phyloP scores from a whole-genome alignment of 2,113 vertebrate genomes.

The Spizaetus ornatus region DNA sequence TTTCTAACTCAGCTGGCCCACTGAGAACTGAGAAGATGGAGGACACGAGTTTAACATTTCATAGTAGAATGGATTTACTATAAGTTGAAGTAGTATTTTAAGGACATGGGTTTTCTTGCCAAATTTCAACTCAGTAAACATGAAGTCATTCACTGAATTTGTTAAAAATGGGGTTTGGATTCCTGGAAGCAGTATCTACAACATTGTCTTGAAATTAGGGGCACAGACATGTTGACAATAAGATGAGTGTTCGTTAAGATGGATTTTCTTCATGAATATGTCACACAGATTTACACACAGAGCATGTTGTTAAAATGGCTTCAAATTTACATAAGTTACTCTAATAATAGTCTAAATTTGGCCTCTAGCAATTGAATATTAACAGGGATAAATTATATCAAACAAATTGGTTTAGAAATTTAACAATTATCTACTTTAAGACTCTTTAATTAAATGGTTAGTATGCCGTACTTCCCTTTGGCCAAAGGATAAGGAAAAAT shows the following conservation, averaged over 20 bases:
- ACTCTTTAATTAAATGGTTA: neutral
- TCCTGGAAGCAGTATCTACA: neutral
- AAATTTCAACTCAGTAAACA: neutral
- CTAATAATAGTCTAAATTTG: neutral
- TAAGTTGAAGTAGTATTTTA: neutral
- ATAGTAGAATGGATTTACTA: neutral
- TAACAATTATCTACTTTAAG: neutral
- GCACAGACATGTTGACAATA: neutral
- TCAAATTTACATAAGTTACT: rapidly evolving
- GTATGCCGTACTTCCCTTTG: neutral
- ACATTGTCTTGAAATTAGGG: neutral
- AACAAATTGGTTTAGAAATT: neutral
- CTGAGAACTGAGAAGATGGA: neutral
- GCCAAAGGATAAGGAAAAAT: neutral
- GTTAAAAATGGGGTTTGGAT: neutral
- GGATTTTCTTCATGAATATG: neutral
- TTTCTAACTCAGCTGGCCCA: neutral
- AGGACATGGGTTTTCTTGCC: neutral
- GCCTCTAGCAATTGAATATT: neutral
- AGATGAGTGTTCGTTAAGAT: neutral
- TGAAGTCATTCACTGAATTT: neutral
- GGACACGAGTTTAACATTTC: neutral
- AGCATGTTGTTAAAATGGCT: neutral
- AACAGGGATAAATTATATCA: neutral
- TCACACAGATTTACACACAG: neutral